Evolutionary conservation across 1,140 invertebrate genomes (phyloP), one percentile per base, ranked within the genome.

Genomic region (Dendroctonus valens): DNA sequence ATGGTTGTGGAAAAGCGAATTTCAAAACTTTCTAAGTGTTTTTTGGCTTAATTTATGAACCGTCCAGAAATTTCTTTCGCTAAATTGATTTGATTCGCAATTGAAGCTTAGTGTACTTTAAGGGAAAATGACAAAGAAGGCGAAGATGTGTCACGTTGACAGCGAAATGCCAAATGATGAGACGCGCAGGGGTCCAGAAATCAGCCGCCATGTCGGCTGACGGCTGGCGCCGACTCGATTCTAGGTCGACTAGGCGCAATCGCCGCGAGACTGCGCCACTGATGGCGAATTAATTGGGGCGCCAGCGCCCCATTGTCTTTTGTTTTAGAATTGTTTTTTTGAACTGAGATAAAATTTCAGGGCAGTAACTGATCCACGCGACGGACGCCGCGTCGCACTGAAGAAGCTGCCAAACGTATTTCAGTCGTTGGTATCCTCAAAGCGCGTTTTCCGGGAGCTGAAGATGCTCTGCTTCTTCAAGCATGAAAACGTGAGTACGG

Each of bases 351-450:
- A n/a, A n/a, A n/a, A n/a, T 87, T 84, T 11, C 86, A 98, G 96
- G 96, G 94, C 97, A 69, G 97, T 99, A 72, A 99, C 96, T 75
- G 97, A 99, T 87, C 97, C 97, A n/a, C 86, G 97, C 72, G 94
- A 98, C 84, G 95, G 96, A 62, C 91, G 94, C 79, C 85, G 96
- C 77, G 96, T 99, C 69, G 97, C 97, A 54, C 87, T 99, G 63
- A 99, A 99, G 84, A 99, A 99, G 86, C 90, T 99, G 86, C 97
- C 97, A 71, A 99, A 99, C 85, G 97, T 99, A 79, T 99, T 99
- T 88, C 97, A 99, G 83, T 99, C 97, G 80, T 86, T 99, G 74
- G 94, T 99, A 72, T 99, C 97, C 72, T 94, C 92, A 77, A 98
- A 98, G 81, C 87, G 97, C 75, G 97, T 99, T 67, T 99, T 98